Base-by-base conservation (phyloP, 2,797 vertebrate species). In the Oreonectes daqikongensis region DNA sequence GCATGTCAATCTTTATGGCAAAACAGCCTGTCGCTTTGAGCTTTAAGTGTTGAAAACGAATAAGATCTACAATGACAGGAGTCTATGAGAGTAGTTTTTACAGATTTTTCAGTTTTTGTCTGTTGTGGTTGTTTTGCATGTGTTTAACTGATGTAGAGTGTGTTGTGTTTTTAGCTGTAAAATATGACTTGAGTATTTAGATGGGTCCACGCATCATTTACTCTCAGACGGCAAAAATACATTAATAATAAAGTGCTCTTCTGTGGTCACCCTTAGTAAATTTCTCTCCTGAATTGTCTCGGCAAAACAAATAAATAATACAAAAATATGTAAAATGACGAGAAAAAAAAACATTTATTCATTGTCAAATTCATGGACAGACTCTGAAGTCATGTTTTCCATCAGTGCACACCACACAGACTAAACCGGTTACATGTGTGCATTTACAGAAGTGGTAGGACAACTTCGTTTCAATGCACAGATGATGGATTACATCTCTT, bases 1-100 rank as follows among this genome's bases (percentile, higher is more conserved):
- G 88, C 85, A 89, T 89, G 92, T 91, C 94, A 90, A 91, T 87
- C 72, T 86, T 91, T 90, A 90, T 86, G 85, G 86, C 81, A 84
- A 84, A 86, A 85, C 66, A 89, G 86, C 83, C 85, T 84, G 88
- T 28, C 84, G 82, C 35, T 30, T 46, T 59, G 30, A 28, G n/a
- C 7, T 2, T 52, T 50, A 35, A 63, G 59, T 38, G 32, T 5
- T 30, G 69, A 61, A n/a, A 22, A 24, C 26, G 1, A 57, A 28
- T 5, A 15, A 10, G 28, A n/a, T 8, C 30, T n/a, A 18, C 46
- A 18, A 17, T n/a, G 15, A 35, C 8, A 32, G 17, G 9, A 60
- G 28, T 60, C 14, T 8, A 28, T 32, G 5, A 60, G 15, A 18
- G 28, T 32, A 4, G 9, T 30, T 30, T 59, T 24, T 0, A 17